Evolutionary conservation across 2,113 vertebrate genomes (phyloP).

Genomic region (Marcusenius ussheri): DNA sequence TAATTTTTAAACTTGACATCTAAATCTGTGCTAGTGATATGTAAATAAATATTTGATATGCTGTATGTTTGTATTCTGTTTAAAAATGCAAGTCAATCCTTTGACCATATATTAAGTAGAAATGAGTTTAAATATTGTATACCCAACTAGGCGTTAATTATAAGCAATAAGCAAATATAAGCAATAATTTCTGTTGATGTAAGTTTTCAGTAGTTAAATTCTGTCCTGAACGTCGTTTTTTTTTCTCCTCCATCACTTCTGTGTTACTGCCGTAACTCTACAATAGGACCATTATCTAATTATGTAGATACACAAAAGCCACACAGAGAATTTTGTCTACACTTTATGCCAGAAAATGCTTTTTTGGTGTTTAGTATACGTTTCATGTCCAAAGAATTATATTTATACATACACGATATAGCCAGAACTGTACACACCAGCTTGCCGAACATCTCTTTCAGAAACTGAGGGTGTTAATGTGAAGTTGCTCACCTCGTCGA

Average conservation of each 20-base stretch:
- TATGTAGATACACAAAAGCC: background rate
- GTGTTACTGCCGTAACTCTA: background rate
- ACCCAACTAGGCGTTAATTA: background rate
- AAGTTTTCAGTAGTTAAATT: background rate
- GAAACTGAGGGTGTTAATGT: background rate
- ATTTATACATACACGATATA: background rate
- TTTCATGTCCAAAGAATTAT: background rate
- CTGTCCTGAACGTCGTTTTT: background rate
- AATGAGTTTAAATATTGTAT: background rate
- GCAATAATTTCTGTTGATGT: background rate
- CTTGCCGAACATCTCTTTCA: background rate
- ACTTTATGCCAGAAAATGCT: background rate
- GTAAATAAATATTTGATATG: background rate
- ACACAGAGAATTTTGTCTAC: background rate
- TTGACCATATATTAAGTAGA: background rate
- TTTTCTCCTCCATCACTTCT: background rate
- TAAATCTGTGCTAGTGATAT: background rate
- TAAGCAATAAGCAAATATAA: too few relatives aligned
- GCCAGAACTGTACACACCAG: background rate
- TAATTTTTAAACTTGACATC: background rate
- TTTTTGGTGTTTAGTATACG: background rate
- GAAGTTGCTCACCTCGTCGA: background rate
- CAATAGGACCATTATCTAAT: background rate
- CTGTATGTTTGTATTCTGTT: background rate
- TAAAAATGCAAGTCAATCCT: background rate